These are phyloP conservation scores for Amphiura filiformis DNA, from an alignment of 35 echinoderm and acorn worm species.

Conservation along the genomic window DNA sequence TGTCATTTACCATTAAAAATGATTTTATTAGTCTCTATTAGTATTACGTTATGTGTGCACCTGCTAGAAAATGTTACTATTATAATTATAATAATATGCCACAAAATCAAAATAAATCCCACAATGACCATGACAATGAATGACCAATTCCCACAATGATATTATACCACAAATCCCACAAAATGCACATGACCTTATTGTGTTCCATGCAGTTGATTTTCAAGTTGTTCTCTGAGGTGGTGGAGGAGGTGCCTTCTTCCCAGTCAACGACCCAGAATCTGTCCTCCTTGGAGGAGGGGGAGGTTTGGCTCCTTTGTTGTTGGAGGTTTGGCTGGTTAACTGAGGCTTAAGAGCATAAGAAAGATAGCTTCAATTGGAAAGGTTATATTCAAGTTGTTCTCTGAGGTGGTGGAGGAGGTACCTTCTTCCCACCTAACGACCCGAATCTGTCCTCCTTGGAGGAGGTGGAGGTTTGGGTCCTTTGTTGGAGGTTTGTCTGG, in stretches of 20 bases:
- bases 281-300: constrained; percentile 33
- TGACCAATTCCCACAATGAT: neutral
- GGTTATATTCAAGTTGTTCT: constrained; percentile 23
- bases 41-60: no score
- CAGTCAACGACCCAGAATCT: neutral
- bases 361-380: no score
- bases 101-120: neutral
- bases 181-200: neutral
- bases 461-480: constrained; percentile 27
- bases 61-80: neutral
- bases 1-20: no score
- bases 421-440: constrained; percentile 9
- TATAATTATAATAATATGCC: neutral
- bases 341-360: constrained; percentile 5
- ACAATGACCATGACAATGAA: neutral
- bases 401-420: constrained; percentile 26
- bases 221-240: constrained; percentile 34
- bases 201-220: no score
- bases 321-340: constrained; percentile 10
- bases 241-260: constrained; percentile 16
- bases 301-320: constrained; percentile 21
- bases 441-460: constrained; percentile 17
- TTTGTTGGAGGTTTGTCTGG: constrained; percentile 14
- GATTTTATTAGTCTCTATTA: no score
- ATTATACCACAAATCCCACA: neutral